A percentile compares a stretch with the other conserved stretches of the same genome.
These are phyloP conservation scores for Pseudopodoces humilis DNA, from an alignment of 2,113 vertebrate genomes.

Conservation along the genomic window DNA sequence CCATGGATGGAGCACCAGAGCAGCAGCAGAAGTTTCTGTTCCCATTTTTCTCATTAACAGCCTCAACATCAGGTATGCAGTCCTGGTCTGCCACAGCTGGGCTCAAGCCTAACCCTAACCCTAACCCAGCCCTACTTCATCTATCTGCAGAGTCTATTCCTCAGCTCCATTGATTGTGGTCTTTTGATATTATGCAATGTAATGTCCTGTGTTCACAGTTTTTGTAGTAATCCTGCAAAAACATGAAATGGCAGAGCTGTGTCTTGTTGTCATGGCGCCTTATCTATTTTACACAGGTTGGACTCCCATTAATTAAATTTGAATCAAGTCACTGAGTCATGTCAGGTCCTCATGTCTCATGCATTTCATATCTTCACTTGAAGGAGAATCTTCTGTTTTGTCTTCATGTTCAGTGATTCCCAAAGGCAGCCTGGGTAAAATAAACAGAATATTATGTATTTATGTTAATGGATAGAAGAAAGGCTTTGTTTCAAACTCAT, in stretches of 20 bases:
- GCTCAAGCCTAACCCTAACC: too few species aligned
- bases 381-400: background rate
- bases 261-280: background rate
- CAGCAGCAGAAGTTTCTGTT: background rate
- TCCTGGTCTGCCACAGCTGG: background rate
- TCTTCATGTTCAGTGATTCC: background rate
- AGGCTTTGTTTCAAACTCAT: background rate
- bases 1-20: background rate
- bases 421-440: background rate
- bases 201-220: background rate
- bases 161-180: background rate
- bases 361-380: background rate
- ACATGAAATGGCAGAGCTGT: background rate
- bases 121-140: background rate
- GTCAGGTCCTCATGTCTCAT: background rate
- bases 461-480: background rate
- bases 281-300: background rate
- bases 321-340: background rate
- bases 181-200: background rate
- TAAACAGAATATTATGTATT: background rate
- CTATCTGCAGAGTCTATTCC: background rate
- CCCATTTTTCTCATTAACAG: background rate
- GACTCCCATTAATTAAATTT: background rate
- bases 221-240: background rate
- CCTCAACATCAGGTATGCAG: accelerated